Evolutionary conservation across 1,140 invertebrate genomes (phyloP).

Genomic region (Prorops nasuta): DNA sequence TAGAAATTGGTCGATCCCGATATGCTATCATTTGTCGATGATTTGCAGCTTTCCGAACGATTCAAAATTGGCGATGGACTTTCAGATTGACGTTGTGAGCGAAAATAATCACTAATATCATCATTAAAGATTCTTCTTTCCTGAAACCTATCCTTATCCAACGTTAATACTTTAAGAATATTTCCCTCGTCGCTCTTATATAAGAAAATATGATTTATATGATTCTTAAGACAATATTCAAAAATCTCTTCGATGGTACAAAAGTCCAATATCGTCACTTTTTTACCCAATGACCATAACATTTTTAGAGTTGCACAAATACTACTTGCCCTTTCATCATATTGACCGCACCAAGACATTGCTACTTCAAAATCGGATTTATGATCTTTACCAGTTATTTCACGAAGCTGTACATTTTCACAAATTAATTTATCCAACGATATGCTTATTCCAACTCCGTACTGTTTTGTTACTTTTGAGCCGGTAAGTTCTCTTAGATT

Average conservation of each 20-base stretch:
- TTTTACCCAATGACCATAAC: slow-evolving; percentile 61
- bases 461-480: slow-evolving; percentile 55
- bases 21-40: slow-evolving; percentile 31
- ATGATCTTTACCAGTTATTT: slow-evolving; percentile 37
- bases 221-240: slow-evolving; percentile 64
- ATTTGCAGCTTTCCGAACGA: slow-evolving; percentile 45
- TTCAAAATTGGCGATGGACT: slow-evolving; percentile 31
- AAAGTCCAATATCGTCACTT: slow-evolving; percentile 57
- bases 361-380: slow-evolving; percentile 62
- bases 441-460: slow-evolving; percentile 73
- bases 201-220: slow-evolving; percentile 66
- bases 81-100: slow-evolving; percentile 53
- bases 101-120: slow-evolving; percentile 63
- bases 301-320: slow-evolving; percentile 62
- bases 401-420: slow-evolving; percentile 53
- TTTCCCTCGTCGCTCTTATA: slow-evolving; percentile 67
- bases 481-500: slow-evolving; percentile 44
- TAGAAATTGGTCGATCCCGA: slow-evolving; percentile 31
- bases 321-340: slow-evolving; percentile 61
- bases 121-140: slow-evolving; percentile 61
- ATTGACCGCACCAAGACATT: slow-evolving; percentile 63
- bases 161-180: slow-evolving; percentile 60
- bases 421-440: slow-evolving; percentile 70
- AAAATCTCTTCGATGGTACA: slow-evolving; percentile 66
- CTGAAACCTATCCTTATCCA: slow-evolving; percentile 64